A percentile compares a stretch with the other conserved stretches of the same genome.
Evolutionary conservation across 92 coral and sea anemone genomes (phyloP).

Genomic region (Palythoa grandiflora): DNA sequence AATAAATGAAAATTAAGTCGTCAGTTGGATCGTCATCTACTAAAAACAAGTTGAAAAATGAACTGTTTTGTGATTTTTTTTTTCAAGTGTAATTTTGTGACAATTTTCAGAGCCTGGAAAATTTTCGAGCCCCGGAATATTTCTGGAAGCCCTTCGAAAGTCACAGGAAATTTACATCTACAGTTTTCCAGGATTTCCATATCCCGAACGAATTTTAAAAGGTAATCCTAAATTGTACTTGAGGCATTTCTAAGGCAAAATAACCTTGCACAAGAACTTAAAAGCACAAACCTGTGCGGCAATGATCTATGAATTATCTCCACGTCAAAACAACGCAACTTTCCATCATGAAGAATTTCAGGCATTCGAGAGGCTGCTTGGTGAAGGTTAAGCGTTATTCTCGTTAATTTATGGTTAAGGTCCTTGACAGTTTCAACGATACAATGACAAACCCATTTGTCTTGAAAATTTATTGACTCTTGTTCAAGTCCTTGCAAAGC

Average conservation of each 20-base stretch:
- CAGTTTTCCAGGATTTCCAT: too few species aligned
- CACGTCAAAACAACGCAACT: conserved; percentile 7
- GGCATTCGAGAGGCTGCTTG: conserved; percentile 40
- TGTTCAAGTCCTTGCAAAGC: not conserved
- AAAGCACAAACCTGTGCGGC: conserved; percentile 25
- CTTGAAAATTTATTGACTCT: not conserved
- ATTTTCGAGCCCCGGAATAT: too few species aligned
- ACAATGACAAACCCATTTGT: conserved; percentile 31
- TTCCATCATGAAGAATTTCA: conserved; percentile 23
- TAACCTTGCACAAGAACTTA: not conserved
- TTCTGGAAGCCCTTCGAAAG: too few species aligned
- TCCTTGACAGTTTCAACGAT: not conserved
- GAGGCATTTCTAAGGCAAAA: not conserved
- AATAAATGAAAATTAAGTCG: too few species aligned
- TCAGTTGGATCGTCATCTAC: too few species aligned
- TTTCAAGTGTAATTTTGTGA: too few species aligned
- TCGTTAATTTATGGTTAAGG: not conserved
- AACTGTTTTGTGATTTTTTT: too few species aligned
- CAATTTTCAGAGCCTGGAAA: too few species aligned
- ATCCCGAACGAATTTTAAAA: too few species aligned
- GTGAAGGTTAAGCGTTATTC: conserved; percentile 24
- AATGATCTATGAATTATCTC: conserved; percentile 27
- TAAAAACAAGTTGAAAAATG: too few species aligned
- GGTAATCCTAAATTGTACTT: too few species aligned
- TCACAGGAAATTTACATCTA: too few species aligned